Percentiles rank a stretch among this genome's conserved stretches.
Conservation (phyloP, 1,140 invertebrate genomes). For the Oppia nitens region DNA sequence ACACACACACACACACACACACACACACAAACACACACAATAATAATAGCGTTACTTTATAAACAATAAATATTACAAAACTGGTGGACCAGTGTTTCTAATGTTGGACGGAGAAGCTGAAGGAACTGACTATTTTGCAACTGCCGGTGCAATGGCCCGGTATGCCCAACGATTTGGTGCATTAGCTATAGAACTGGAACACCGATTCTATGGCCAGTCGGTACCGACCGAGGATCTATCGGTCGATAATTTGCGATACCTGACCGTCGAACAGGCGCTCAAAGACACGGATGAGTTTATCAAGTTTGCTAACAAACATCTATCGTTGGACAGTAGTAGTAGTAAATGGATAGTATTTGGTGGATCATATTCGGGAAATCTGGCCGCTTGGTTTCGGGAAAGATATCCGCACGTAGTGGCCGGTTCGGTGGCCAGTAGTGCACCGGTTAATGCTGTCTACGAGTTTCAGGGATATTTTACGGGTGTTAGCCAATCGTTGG, state of each 20-base stretch:
- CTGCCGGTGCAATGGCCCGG: no score
- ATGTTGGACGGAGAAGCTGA: no score
- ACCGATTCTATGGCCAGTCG: no score
- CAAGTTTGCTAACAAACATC: conserved; percentile 38
- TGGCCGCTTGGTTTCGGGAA: conserved; percentile 83
- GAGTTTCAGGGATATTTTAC: conserved; percentile 29
- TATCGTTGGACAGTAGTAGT: conserved; percentile 26
- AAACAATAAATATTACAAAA: no score
- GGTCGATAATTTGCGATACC: conserved; percentile 70
- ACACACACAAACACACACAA: no score
- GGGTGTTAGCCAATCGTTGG: conserved; percentile 26
- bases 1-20: no score
- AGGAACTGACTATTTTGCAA: no score
- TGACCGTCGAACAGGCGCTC: conserved; percentile 77
- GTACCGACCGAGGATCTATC: no score
- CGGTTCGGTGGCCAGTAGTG: conserved; percentile 36
- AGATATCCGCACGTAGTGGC: conserved; percentile 81
- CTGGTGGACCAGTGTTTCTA: no score
- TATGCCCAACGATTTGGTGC: no score
- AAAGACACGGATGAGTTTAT: conserved; percentile 80
- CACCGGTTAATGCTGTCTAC: conserved; percentile 27
- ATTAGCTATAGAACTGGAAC: no score
- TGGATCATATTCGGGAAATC: conserved; percentile 68
- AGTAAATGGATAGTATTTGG: conserved; percentile 79
- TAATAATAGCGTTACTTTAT: no score